A percentile compares a stretch with the other conserved stretches of the same genome.
Conservation (phyloP, 2,888 invertebrate genomes). For the Matsumyia berberina region DNA sequence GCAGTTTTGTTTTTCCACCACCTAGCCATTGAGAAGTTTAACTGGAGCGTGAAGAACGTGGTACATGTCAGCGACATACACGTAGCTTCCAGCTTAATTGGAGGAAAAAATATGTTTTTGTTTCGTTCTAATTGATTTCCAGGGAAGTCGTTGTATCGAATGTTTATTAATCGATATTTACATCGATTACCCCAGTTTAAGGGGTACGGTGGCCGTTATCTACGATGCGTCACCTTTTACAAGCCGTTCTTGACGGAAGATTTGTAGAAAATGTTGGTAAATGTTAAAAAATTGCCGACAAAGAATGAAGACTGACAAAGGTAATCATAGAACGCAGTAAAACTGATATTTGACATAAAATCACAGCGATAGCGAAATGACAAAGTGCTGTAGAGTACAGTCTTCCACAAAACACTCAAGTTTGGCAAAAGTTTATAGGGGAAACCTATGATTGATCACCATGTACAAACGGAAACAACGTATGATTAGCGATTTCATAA, state of each 20-base stretch:
- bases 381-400: too few species aligned
- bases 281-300: background rate
- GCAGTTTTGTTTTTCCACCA: constrained; percentile 9
- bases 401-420: too few species aligned
- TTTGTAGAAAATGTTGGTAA: background rate
- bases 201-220: background rate
- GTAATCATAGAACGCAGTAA: background rate
- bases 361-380: background rate
- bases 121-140: constrained; percentile 38
- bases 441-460: too few species aligned
- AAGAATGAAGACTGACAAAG: background rate
- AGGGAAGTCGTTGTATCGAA: constrained; percentile 40
- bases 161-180: constrained; percentile 27
- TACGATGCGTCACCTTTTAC: constrained; percentile 14
- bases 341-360: background rate
- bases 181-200: constrained; percentile 24
- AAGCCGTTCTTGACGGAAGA: background rate
- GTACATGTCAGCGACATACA: constrained; percentile 17
- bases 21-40: constrained; percentile 43
- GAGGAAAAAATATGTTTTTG: background rate
- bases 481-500: too few species aligned
- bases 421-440: too few species aligned
- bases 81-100: constrained; percentile 19
- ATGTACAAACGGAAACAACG: too few species aligned
- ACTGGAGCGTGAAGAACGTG: constrained; percentile 59